Conservation (phyloP, 2,113 vertebrate genomes). For the Heterotis niloticus region DNA sequence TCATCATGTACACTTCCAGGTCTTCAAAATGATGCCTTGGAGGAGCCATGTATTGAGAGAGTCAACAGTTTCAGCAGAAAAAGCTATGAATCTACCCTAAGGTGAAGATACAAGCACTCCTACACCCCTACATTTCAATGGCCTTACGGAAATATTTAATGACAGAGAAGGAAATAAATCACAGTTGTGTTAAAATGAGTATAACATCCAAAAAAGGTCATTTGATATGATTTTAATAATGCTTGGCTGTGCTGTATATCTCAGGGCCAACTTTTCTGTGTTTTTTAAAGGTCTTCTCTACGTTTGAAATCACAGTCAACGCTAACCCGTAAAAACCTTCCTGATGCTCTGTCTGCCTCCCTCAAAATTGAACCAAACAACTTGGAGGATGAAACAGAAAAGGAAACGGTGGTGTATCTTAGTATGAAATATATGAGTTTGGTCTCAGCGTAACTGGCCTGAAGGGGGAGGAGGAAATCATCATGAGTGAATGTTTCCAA, state of each 20-base stretch:
- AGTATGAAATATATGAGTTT: too few relatives aligned
- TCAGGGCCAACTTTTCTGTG: not conserved
- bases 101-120: constrained; percentile 45
- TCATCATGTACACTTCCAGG: constrained; percentile 34
- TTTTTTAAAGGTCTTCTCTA: constrained; percentile 49
- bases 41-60: constrained; percentile 38
- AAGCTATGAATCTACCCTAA: constrained; percentile 47
- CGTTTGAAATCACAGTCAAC: constrained; percentile 52
- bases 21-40: constrained; percentile 25
- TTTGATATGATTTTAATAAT: not conserved
- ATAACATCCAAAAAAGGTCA: not conserved
- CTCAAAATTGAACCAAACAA: constrained; percentile 26
- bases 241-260: not conserved
- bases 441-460: too few relatives aligned
- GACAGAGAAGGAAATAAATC: not conserved
- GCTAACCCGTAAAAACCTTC: constrained; percentile 40
- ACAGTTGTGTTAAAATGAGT: not conserved
- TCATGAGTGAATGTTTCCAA: too few relatives aligned
- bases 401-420: constrained; percentile 40
- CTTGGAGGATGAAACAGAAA: constrained; percentile 15
- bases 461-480: too few relatives aligned
- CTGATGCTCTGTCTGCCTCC: constrained; percentile 42
- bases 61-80: constrained; percentile 42
- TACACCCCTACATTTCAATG: not conserved
- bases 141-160: not conserved